A percentile compares a stretch with the other conserved stretches of the same genome.
Conservation (phyloP, 2,888 invertebrate genomes). For the Microctonus hyperodae region DNA sequence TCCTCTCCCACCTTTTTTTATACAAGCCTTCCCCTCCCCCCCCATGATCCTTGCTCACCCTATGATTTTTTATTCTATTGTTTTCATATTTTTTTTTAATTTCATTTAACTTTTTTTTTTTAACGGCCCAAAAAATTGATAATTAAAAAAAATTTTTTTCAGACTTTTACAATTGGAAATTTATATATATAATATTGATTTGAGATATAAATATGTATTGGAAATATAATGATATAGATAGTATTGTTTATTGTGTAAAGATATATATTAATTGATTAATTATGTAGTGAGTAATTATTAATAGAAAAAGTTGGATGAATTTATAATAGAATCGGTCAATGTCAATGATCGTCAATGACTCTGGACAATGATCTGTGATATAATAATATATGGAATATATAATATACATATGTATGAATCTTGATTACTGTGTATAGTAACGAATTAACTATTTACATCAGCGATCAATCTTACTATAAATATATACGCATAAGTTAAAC, state of each 20-base stretch:
- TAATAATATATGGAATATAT: too few relatives aligned
- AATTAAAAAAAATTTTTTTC: too few relatives aligned
- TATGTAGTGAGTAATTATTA: not conserved
- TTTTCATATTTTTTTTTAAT: too few relatives aligned
- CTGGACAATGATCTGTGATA: not conserved
- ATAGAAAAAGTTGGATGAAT: not conserved
- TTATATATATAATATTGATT: too few relatives aligned
- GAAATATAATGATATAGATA: too few relatives aligned
- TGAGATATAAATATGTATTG: too few relatives aligned
- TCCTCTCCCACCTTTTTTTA: slow-evolving; percentile 15
- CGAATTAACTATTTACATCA: not conserved
- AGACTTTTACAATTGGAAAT: too few relatives aligned
- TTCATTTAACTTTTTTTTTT: too few relatives aligned
- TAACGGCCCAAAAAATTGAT: too few relatives aligned
- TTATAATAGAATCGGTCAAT: not conserved
- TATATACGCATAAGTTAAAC: not conserved
- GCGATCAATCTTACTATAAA: not conserved
- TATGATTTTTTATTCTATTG: too few relatives aligned
- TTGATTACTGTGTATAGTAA: not conserved
- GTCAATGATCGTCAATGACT: slow-evolving; percentile 1
- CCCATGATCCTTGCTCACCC: too few relatives aligned
- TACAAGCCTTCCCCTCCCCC: too few relatives aligned
- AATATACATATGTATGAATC: not conserved
- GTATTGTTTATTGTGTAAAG: not conserved
- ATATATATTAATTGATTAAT: not conserved